Evolutionary conservation across 2,797 vertebrate genomes (phyloP), one percentile per base, ranked within the genome.

Genomic region (Trematocara caparti): DNA sequence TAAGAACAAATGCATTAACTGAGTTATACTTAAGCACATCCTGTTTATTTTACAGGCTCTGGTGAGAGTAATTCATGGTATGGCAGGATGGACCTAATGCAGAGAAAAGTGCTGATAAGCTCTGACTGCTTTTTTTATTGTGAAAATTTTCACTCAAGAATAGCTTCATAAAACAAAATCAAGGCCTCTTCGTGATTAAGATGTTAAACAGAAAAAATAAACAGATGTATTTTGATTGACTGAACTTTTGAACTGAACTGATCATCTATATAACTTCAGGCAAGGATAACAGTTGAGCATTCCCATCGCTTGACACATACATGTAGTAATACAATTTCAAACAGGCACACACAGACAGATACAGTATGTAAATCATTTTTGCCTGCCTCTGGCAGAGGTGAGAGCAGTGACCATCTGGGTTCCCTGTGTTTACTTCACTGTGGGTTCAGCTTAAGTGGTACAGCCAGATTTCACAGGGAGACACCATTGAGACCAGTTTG

Each of bases 341-440:
- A 45, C 50, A 75, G 69, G 34, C 72, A 75, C 34, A 53, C 34
- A 47, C 80, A 51, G 77, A 80, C 74, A 81, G 71, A 83, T 48
- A 76, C 47, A 74, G 53, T 69, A 64, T 78, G 75, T 64, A 79
- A 80, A 88, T 90, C 72, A 32, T 83, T 85, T 82, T 83, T 88
- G 88, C 80, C 87, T 76, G 82, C 85, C 82, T 57, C 79, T 80
- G 81, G 86, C 64, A 80, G 74, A 82, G 83, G 84, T 83, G 50
- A 75, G 80, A 90, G 83, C 82, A 73, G 79, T 78, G 83, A 76
- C 91, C 92, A 91, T 92, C 92, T 93, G 93, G 81, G 92, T 91
- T 90, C 40, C 19, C 83, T 84, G 86, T 92, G 87, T 93, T 91
- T 90, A 86, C 90, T 84, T 84, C 85, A 85, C 86, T 87, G 80